A percentile compares a stretch with the other conserved stretches of the same genome.
Conservation (phyloP, 2,113 vertebrate species). For the Otis tarda region DNA sequence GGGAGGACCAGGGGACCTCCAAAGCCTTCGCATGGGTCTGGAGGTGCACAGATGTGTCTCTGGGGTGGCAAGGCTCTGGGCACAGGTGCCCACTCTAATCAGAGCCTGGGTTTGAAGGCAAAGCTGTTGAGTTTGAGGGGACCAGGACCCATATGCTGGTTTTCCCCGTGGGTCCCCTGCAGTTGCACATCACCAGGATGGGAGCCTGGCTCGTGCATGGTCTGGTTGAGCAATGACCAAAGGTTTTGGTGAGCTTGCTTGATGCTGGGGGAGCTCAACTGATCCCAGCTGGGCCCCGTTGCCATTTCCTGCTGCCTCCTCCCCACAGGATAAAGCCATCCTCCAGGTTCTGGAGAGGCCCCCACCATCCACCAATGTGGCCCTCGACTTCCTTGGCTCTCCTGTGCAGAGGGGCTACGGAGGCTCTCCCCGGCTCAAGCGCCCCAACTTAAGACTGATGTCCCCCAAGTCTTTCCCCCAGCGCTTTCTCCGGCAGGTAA, state of each 20-base stretch:
- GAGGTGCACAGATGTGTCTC: neutral
- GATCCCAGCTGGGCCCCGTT: neutral
- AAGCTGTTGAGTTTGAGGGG: neutral
- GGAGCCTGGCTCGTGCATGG: neutral
- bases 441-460: constrained; percentile 49
- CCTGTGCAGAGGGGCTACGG: constrained; percentile 50
- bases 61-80: neutral
- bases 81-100: neutral
- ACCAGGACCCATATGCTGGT: too few relatives aligned
- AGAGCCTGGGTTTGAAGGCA: neutral
- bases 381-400: constrained; percentile 66
- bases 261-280: neutral
- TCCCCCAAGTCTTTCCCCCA: constrained; percentile 71
- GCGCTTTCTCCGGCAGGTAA: constrained; percentile 78
- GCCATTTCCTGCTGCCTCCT: neutral
- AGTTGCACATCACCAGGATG: neutral
- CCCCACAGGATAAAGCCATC: constrained; percentile 79
- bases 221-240: neutral
- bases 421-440: constrained; percentile 49
- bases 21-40: neutral
- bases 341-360: constrained; percentile 80
- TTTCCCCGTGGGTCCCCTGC: accelerated
- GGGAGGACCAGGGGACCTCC: accelerated
- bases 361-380: constrained; percentile 37
- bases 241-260: neutral